Evolutionary conservation across 2,113 vertebrate species (phyloP).

Genomic region (Chaetodon trifascialis): DNA sequence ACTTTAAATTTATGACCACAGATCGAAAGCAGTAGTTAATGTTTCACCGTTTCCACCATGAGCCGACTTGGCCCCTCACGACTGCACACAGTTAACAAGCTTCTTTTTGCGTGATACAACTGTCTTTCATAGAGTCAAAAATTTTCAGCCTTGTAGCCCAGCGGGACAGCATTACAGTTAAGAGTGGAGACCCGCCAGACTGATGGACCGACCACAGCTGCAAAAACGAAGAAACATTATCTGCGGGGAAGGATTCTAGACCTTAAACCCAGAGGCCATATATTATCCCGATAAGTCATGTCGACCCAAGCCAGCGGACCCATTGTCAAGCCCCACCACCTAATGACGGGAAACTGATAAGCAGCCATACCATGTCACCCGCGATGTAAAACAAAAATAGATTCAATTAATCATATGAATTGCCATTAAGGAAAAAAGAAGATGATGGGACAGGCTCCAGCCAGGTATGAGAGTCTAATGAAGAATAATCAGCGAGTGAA

Average conservation of each 20-base stretch:
- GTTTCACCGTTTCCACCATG: no score
- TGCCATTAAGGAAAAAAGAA: constrained; percentile 71
- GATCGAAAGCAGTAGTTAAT: no score
- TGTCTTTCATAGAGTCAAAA: constrained; percentile 20
- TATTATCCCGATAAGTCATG: constrained; percentile 80
- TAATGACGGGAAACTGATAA: constrained; percentile 84
- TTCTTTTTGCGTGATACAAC: constrained; percentile 20
- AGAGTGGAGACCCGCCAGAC: constrained; percentile 26
- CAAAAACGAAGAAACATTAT: constrained; percentile 79
- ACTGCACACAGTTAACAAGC: no score
- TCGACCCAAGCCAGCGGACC: constrained; percentile 58
- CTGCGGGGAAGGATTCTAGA: constrained; percentile 45
- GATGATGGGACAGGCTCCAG: constrained; percentile 62
- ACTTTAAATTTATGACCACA: no score
- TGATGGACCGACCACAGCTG: constrained; percentile 36
- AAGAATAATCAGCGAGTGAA: constrained; percentile 76
- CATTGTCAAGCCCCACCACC: constrained; percentile 72
- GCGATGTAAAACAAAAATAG: constrained; percentile 82
- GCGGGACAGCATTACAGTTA: constrained; percentile 18
- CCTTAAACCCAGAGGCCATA: constrained; percentile 66
- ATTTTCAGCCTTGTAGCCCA: constrained; percentile 4
- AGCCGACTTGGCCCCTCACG: no score
- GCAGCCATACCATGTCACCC: constrained; percentile 73
- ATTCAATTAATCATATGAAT: constrained; percentile 81
- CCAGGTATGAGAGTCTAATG: constrained; percentile 65